These are phyloP conservation scores for Seriola aureovittata DNA, from an alignment of 2,113 vertebrate species.

Conservation along the genomic window DNA sequence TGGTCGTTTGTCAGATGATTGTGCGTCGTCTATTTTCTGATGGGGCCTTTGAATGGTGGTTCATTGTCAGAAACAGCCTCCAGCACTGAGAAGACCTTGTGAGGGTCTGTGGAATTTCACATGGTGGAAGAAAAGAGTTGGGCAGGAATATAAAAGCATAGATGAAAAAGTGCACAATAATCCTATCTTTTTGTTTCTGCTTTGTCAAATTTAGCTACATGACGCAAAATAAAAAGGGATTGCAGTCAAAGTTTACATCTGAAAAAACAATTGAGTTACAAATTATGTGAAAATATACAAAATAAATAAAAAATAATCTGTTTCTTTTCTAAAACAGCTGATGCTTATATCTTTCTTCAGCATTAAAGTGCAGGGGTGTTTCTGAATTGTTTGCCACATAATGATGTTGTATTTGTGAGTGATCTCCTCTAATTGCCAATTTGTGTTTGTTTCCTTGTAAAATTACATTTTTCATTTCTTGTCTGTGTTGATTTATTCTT, in stretches of 20 bases:
- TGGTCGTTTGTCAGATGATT: slow-evolving; percentile 64
- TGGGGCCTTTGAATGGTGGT: slow-evolving; percentile 53
- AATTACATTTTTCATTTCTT: neutral
- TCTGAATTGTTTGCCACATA: neutral
- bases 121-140: slow-evolving; percentile 17
- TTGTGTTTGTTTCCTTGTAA: neutral
- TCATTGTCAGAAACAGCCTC: slow-evolving; percentile 65
- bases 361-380: neutral
- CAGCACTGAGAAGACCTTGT: slow-evolving; percentile 49
- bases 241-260: too few relatives aligned
- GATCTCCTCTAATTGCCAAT: neutral
- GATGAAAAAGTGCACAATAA: neutral
- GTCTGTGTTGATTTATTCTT: slow-evolving; percentile 27
- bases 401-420: neutral
- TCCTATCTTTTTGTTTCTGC: neutral
- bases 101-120: slow-evolving; percentile 67
- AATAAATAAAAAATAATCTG: neutral
- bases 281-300: neutral
- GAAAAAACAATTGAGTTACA: neutral
- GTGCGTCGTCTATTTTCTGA: slow-evolving; percentile 50
- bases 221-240: neutral
- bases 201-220: neutral
- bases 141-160: neutral
- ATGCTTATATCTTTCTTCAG: neutral
- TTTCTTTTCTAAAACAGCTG: neutral